A percentile compares a stretch with the other conserved stretches of the same genome.
Evolutionary conservation across 2,888 invertebrate genomes (phyloP).

Genomic region (Drosophila sordidapex): DNA sequence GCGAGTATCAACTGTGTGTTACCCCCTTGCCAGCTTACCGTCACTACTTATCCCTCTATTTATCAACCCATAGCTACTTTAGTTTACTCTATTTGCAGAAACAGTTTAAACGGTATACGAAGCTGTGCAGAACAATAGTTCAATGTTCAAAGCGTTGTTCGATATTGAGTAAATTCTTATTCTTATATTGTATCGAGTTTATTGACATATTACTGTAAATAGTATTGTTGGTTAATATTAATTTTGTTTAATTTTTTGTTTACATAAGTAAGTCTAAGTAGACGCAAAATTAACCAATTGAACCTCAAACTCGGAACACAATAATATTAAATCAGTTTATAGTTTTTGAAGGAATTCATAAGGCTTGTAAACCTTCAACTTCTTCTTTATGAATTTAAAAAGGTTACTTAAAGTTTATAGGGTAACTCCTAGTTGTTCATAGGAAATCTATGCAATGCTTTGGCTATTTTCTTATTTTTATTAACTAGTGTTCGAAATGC

Average conservation of each 20-base stretch:
- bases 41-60: conserved; percentile 15
- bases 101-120: conserved; percentile 1
- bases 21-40: conserved; percentile 7
- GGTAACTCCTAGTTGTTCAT: background rate
- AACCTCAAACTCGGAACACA: background rate
- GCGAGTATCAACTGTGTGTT: conserved; percentile 45
- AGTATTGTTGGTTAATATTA: background rate
- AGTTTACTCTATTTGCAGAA: conserved; percentile 18
- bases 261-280: background rate
- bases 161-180: background rate
- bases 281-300: background rate
- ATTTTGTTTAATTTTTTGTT: background rate
- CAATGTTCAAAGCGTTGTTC: background rate
- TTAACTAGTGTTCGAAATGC: conserved; percentile 38
- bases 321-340: background rate
- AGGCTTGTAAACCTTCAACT: background rate
- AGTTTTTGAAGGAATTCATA: background rate
- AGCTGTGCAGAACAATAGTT: background rate
- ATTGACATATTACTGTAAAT: background rate
- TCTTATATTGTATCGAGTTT: background rate
- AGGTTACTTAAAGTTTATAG: background rate
- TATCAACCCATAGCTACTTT: conserved; percentile 45
- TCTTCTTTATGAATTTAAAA: background rate
- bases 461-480: conserved; percentile 41
- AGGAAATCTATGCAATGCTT: background rate